Conservation (phyloP, 2,797 vertebrate genomes). For the Mus spretus region DNA sequence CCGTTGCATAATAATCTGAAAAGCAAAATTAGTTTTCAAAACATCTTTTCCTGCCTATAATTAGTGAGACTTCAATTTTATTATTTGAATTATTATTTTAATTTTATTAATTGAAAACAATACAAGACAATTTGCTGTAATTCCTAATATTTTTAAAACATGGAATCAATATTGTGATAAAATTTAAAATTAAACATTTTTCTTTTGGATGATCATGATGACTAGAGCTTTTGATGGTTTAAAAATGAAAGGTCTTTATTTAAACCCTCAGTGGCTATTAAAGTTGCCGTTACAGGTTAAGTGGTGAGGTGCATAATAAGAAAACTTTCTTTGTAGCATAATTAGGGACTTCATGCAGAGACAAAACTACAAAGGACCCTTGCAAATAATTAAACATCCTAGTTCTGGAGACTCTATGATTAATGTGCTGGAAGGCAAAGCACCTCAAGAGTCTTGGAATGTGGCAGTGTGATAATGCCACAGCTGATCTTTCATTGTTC, state of each 20-base stretch:
- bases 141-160: constrained; percentile 52
- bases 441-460: constrained; percentile 81
- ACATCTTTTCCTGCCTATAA: neutral
- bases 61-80: neutral
- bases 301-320: neutral
- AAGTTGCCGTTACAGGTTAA: constrained; percentile 20
- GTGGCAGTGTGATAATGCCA: constrained; percentile 78
- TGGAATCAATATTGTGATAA: neutral
- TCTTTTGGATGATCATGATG: constrained; percentile 21
- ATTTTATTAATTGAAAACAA: neutral
- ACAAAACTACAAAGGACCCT: constrained; percentile 71
- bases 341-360: constrained; percentile 64
- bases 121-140: neutral
- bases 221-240: constrained; percentile 9
- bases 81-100: neutral
- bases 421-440: constrained; percentile 76
- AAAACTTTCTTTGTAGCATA: constrained; percentile 53
- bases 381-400: constrained; percentile 78
- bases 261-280: neutral
- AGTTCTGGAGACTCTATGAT: constrained; percentile 76
- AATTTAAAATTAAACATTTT: constrained; percentile 30
- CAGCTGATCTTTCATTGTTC: constrained; percentile 85
- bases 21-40: constrained; percentile 1
- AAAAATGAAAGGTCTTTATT: constrained; percentile 31
- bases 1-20: neutral